These are phyloP conservation scores for Tokudaia muenninki DNA, from an alignment of 2,797 vertebrate genomes.

Conservation along the genomic window DNA sequence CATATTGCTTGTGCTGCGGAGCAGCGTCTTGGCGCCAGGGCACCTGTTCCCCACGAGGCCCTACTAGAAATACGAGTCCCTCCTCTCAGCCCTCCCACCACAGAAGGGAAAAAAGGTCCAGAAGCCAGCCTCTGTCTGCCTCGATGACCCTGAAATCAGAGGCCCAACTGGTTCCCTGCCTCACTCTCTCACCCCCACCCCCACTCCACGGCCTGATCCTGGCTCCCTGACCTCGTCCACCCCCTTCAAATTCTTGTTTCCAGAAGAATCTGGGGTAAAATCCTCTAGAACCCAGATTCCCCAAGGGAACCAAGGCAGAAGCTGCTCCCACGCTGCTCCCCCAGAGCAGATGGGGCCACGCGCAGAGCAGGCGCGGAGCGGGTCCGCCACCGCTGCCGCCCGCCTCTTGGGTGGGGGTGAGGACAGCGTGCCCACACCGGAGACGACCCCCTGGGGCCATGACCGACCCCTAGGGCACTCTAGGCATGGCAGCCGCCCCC, in stretches of 20 bases:
- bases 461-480: not conserved
- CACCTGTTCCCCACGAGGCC: constrained; percentile 69
- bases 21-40: not conserved
- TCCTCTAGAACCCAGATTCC: constrained; percentile 35
- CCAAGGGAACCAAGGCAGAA: constrained; percentile 26
- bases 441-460: not conserved
- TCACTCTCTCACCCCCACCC: not conserved
- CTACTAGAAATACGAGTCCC: not conserved
- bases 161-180: not conserved
- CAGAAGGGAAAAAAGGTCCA: not conserved
- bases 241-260: constrained; percentile 55
- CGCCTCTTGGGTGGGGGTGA: constrained; percentile 38
- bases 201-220: not conserved
- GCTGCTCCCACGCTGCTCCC: constrained; percentile 72
- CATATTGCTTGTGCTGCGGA: not conserved
- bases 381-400: constrained; percentile 58
- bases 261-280: constrained; percentile 68
- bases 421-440: not conserved
- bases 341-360: constrained; percentile 52
- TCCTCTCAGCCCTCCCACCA: not conserved
- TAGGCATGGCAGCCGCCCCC: not conserved
- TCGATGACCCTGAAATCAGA: not conserved
- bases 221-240: not conserved
- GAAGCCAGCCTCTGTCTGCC: not conserved
- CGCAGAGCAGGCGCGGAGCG: constrained; percentile 42